phyloP scores from a whole-genome alignment of 2,113 vertebrate genomes.

The Cyanistes caeruleus region DNA sequence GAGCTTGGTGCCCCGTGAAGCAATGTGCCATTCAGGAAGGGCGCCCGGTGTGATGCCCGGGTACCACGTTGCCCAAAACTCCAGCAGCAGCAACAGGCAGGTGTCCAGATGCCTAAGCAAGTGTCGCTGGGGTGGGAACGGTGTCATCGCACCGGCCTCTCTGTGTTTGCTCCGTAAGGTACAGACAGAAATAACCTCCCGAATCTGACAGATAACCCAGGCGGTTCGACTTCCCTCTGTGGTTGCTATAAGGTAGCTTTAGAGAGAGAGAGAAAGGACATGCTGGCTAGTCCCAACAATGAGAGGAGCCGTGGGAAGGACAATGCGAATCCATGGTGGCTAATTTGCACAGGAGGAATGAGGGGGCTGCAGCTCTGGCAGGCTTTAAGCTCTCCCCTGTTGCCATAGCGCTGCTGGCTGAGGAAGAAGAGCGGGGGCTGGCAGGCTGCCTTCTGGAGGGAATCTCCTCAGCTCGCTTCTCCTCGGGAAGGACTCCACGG shows the following conservation, averaged over 20 bases:
- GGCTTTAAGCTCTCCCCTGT: conserved; percentile 44
- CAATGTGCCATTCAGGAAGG: not conserved
- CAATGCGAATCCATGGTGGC: not conserved
- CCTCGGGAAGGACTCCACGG: not conserved
- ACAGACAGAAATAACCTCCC: not conserved
- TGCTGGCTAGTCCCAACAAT: conserved; percentile 24
- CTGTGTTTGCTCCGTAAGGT: not conserved
- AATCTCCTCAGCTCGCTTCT: conserved; percentile 35
- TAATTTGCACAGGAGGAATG: conserved; percentile 50
- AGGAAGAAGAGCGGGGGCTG: conserved; percentile 15
- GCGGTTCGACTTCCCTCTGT: not conserved
- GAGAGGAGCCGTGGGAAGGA: conserved; percentile 4
- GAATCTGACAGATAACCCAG: not conserved
- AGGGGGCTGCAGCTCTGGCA: conserved; percentile 12
- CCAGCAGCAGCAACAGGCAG: not conserved
- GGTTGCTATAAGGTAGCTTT: not conserved
- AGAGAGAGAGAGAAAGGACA: not conserved
- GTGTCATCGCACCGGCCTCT: not conserved
- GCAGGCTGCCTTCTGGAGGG: conserved; percentile 28
- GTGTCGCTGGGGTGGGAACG: not conserved
- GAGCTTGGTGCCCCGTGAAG: not conserved
- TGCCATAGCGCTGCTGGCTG: conserved; percentile 64
- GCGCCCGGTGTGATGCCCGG: not conserved
- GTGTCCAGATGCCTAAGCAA: not conserved
- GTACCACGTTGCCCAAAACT: not conserved